Percentiles rank a stretch among this genome's conserved stretches.
Conservation (phyloP, 35 echinoderm and acorn worm species). For the Ptychodera flava region DNA sequence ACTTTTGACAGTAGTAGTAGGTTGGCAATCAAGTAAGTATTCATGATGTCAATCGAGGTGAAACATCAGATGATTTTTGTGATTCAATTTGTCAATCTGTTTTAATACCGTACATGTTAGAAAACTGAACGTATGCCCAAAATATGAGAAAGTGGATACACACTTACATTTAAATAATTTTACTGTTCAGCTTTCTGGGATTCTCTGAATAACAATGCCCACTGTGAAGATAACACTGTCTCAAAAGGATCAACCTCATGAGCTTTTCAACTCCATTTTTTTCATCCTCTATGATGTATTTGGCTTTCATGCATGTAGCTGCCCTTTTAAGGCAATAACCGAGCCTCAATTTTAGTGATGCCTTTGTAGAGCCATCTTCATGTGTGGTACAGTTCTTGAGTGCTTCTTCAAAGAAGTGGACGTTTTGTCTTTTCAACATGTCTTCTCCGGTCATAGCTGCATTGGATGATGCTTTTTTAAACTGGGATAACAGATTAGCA, state of each 20-base stretch:
- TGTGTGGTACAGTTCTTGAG: background rate
- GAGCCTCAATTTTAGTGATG: slow-evolving; percentile 5
- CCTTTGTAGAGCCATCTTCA: slow-evolving; percentile 10
- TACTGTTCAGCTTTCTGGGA: slow-evolving; percentile 29
- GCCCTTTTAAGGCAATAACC: slow-evolving; percentile 13
- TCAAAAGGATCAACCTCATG: slow-evolving; percentile 20
- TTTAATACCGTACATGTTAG: too few species aligned
- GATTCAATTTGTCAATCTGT: too few species aligned
- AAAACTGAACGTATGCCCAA: too few species aligned
- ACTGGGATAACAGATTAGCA: background rate
- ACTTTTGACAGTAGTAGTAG: too few species aligned
- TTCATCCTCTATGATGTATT: slow-evolving; percentile 16
- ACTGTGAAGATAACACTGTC: slow-evolving; percentile 9
- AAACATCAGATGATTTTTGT: too few species aligned
- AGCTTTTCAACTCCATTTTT: background rate
- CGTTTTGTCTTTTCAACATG: background rate
- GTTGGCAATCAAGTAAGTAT: too few species aligned
- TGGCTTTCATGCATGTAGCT: slow-evolving; percentile 20
- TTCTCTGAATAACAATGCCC: slow-evolving; percentile 21
- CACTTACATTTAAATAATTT: too few species aligned
- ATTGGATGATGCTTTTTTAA: background rate
- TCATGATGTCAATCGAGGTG: too few species aligned
- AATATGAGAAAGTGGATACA: too few species aligned
- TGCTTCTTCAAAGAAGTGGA: background rate
- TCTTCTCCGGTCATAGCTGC: background rate